A percentile compares a stretch with the other conserved stretches of the same genome.
Evolutionary conservation across 2,113 vertebrate species (phyloP).

Genomic region (Gobio gobio): DNA sequence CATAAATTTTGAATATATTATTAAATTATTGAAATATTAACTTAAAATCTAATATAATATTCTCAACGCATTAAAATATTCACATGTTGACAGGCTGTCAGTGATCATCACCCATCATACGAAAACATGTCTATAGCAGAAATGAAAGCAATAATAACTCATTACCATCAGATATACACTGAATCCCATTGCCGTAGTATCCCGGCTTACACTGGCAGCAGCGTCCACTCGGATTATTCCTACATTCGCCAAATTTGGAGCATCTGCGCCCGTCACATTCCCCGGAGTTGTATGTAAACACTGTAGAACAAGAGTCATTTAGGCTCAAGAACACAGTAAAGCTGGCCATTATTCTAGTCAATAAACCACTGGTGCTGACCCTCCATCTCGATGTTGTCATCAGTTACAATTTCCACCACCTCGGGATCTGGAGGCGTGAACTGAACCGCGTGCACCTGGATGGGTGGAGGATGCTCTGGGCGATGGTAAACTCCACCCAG

Average conservation of each 20-base stretch:
- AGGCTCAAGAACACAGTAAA: not conserved
- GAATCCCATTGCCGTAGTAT: constrained; percentile 90
- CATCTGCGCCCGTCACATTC: constrained; percentile 81
- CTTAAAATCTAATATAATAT: too few relatives aligned
- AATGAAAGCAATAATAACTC: not conserved
- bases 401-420: not conserved
- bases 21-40: too few relatives aligned
- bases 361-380: not conserved
- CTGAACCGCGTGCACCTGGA: constrained; percentile 26
- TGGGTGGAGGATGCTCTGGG: not conserved
- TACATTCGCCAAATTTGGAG: constrained; percentile 87
- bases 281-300: constrained; percentile 87
- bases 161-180: constrained; percentile 93
- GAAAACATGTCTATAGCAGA: not conserved
- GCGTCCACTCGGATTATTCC: constrained; percentile 83
- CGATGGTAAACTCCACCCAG: constrained; percentile 5
- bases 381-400: not conserved
- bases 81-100: not conserved
- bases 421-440: not conserved
- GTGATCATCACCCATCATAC: not conserved
- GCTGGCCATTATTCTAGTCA: not conserved
- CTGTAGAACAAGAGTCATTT: constrained; percentile 67
- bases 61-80: not conserved
- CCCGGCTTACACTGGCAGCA: constrained; percentile 90
- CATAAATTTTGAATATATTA: too few relatives aligned